Evolutionary conservation across 2,113 vertebrate genomes (phyloP).

Genomic region (Trochalopteron elliotii): DNA sequence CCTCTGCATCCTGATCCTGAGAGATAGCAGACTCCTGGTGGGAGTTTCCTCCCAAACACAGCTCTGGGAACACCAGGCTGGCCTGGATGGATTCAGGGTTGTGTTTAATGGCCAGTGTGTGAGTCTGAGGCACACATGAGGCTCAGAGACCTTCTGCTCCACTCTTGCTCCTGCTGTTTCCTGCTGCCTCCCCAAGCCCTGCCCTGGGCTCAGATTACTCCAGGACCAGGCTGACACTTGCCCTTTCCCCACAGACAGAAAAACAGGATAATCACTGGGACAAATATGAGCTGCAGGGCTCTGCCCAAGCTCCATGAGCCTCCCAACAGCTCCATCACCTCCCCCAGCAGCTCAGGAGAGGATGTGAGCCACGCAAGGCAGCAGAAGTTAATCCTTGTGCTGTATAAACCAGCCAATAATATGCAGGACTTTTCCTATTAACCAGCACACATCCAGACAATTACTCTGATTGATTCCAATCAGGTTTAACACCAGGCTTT

Average conservation of each 20-base stretch:
- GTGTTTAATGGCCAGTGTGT: not conserved
- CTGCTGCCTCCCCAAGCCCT: not conserved
- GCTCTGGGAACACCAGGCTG: not conserved
- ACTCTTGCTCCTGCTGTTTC: not conserved
- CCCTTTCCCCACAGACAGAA: not conserved
- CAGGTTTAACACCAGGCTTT: slow-evolving; percentile 38
- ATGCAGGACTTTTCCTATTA: slow-evolving; percentile 52
- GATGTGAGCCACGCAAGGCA: not conserved
- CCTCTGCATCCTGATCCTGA: not conserved
- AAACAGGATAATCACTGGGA: not conserved
- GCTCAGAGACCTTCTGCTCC: not conserved
- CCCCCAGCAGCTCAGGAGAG: not conserved
- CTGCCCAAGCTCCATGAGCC: not conserved
- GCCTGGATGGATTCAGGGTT: accelerated
- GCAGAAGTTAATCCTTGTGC: not conserved
- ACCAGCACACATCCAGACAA: slow-evolving; percentile 32
- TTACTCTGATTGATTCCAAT: slow-evolving; percentile 59
- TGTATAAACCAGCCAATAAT: slow-evolving; percentile 18
- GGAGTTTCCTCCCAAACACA: not conserved
- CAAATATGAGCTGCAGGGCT: not conserved
- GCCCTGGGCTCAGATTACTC: not conserved
- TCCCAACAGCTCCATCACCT: not conserved
- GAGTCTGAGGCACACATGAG: not conserved
- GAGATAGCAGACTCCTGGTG: not conserved
- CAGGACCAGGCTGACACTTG: not conserved